Evolutionary conservation across 2,797 vertebrate species (phyloP).

Genomic region (Dryobates pubescens): DNA sequence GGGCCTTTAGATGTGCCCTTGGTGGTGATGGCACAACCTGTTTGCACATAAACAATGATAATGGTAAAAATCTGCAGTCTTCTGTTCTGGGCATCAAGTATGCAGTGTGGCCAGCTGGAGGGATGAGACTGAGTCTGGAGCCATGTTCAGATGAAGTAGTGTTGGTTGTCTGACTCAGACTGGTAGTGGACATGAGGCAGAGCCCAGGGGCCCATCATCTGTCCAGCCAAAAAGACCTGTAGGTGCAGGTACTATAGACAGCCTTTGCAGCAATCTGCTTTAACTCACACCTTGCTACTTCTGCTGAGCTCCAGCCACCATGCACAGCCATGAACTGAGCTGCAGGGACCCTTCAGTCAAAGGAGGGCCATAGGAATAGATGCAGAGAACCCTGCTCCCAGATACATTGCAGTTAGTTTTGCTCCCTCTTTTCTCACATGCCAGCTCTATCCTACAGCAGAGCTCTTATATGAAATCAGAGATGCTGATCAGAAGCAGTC

Average conservation of each 20-base stretch:
- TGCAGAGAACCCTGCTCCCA: background rate
- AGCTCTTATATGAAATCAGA: conserved; percentile 8
- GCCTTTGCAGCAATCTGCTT: background rate
- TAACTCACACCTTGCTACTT: background rate
- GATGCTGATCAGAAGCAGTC: background rate
- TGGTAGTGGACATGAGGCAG: background rate
- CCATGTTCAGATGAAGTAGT: background rate
- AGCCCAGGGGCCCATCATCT: background rate
- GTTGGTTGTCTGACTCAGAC: background rate
- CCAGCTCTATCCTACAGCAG: background rate
- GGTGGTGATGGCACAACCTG: background rate
- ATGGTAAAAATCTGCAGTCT: background rate
- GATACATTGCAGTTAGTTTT: background rate
- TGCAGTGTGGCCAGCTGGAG: background rate
- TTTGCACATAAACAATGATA: background rate
- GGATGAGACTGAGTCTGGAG: background rate
- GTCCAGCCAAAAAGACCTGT: background rate
- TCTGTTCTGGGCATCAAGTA: background rate
- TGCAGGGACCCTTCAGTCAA: background rate
- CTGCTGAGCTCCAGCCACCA: background rate
- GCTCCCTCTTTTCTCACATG: background rate
- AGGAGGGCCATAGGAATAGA: background rate
- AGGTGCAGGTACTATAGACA: background rate
- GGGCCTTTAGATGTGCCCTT: rapidly evolving
- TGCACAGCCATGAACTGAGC: background rate